Percentiles rank a stretch among this genome's conserved stretches.
These are phyloP conservation scores for Lerema accius DNA, from an alignment of 1,140 invertebrate species.

Conservation along the genomic window DNA sequence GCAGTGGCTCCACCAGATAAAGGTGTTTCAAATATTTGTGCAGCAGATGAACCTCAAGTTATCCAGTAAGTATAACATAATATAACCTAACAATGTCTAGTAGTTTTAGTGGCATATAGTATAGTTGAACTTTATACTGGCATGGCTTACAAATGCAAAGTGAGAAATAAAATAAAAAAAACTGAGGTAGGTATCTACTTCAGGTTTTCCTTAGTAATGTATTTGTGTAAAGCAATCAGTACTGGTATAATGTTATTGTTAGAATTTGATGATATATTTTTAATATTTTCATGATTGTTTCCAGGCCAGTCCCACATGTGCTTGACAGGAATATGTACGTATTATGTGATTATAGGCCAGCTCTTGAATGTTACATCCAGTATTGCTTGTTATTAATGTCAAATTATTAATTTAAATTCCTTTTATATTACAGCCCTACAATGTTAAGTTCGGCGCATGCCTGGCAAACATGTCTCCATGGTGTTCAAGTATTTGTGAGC, in stretches of 20 bases:
- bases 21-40: conserved; percentile 85
- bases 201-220: not conserved
- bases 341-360: conserved; percentile 4
- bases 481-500: conserved; percentile 91
- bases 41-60: conserved; percentile 86
- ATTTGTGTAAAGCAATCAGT: conserved; percentile 1
- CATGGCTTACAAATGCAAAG: too few relatives aligned
- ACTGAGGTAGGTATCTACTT: too few relatives aligned
- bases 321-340: conserved; percentile 76
- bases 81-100: too few relatives aligned
- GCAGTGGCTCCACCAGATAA: conserved; percentile 88
- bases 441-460: conserved; percentile 92
- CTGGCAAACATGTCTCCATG: conserved; percentile 94
- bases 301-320: conserved; percentile 70
- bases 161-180: too few relatives aligned
- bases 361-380: too few relatives aligned
- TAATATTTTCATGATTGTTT: too few relatives aligned
- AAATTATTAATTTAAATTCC: too few relatives aligned
- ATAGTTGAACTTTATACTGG: too few relatives aligned
- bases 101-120: too few relatives aligned
- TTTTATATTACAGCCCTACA: conserved; percentile 86
- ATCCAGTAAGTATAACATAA: conserved; percentile 83
- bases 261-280: too few relatives aligned
- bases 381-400: too few relatives aligned
- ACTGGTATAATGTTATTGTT: too few relatives aligned